Base-by-base conservation (phyloP, 92 coral and sea anemone species). In the Parazoanthus swiftii region DNA sequence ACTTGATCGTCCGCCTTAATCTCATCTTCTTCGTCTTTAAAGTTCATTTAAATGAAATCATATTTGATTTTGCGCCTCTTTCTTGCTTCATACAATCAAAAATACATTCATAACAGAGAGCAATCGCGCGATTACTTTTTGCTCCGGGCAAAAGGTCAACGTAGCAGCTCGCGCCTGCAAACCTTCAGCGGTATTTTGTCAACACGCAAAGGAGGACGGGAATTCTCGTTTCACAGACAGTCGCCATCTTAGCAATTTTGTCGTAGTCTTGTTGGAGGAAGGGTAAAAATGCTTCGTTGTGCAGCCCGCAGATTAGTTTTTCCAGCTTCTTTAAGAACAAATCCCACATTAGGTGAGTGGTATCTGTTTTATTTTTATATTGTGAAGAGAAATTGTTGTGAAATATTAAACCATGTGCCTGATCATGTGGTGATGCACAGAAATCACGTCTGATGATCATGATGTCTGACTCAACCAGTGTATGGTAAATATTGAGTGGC, bases 201-300 rank as follows among this genome's bases (percentile, higher is more conserved):
- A 86, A 6, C 51, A 50, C 89, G 93, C 89, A 89, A 82, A 29
- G 96, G 54, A 72, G 85, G 36, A 68, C 74, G 95, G 94, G 97
- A 84, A 82, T 46, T 42, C 42, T 44, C 58, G 15, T 35, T 63
- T 33, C 83, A 18, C 70, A 70, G 25, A 82, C 73, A 75, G 92
- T 90, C 93, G 98, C 98, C 98, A 96, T 96, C 88, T 96, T 96
- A 91, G 89, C 88, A 78, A 70, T 74, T 74, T n/a, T 16, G 75
- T 65, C 20, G 70, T 44, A 6, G 26, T 5, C 1, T 38, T 50
- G 15, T 35, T 21, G 39, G 54, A 35, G 42, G 42, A 71, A 44
- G 23, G 46, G 35, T 3, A 65, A 87, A 70, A 82, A 96, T 96
- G 98, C 95, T 93, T 88, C 95, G 95, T 79, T 89, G 92, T 88